Evolutionary conservation across 2,113 vertebrate genomes (phyloP).

Genomic region (Myiopsitta monachus): DNA sequence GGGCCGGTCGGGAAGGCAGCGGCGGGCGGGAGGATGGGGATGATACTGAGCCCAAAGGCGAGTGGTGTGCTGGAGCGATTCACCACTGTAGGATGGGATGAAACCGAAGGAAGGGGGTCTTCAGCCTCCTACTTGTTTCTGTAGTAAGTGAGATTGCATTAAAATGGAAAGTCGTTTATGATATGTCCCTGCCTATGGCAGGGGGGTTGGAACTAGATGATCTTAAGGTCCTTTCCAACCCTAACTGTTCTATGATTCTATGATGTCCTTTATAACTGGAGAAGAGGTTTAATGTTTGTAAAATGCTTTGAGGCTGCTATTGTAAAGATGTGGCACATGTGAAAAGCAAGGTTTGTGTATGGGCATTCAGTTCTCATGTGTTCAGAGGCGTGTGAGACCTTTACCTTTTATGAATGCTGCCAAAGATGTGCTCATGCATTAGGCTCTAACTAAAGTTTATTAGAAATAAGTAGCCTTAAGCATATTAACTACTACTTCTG

Average conservation of each 20-base stretch:
- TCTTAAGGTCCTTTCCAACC: no score
- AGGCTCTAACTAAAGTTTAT: not conserved
- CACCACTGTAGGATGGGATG: accelerated
- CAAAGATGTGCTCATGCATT: accelerated
- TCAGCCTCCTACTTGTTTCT: not conserved
- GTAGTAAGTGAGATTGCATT: accelerated
- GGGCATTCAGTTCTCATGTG: not conserved
- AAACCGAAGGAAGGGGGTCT: not conserved
- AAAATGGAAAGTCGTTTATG: accelerated
- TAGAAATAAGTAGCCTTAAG: not conserved
- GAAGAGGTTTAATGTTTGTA: not conserved
- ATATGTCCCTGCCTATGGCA: no score
- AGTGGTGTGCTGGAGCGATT: accelerated
- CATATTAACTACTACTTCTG: not conserved
- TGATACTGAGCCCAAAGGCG: accelerated
- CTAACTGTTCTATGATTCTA: no score
- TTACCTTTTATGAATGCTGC: not conserved
- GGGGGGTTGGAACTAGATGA: no score
- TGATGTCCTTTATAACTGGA: no score
- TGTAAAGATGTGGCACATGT: accelerated
- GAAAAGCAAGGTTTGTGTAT: not conserved
- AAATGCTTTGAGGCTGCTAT: not conserved
- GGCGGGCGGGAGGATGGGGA: not conserved
- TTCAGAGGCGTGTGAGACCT: not conserved
- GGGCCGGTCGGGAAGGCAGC: not conserved